Evolutionary conservation across 2,113 vertebrate species (phyloP), one percentile per base, ranked within the genome.

Genomic region (Podiceps cristatus): DNA sequence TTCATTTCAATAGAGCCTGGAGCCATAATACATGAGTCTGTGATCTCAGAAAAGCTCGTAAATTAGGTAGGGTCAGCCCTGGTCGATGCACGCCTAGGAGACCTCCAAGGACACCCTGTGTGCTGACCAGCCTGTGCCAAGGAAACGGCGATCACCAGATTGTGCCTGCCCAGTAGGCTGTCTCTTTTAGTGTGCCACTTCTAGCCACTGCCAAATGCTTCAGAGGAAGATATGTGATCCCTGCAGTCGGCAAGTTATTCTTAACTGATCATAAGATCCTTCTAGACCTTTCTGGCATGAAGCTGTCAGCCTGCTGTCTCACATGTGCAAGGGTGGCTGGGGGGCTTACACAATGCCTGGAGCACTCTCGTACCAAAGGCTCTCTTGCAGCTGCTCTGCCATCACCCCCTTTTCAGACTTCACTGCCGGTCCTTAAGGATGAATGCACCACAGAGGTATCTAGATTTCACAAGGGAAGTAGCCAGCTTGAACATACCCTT

Each of bases 41-140:
- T 91, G 94, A 91, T 96, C 86, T 96, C 95, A 94, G 81, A 95
- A 69, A 16, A 75, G 90, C 95, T 92, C 95, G 42, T 96, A 95
- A 97, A 96, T 94, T 92, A 96, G 85, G 60, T 31, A 58, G 77
- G 94, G 95, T 97, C 94, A 95, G 69, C 64, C 95, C 86, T 97
- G 94, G 93, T 91, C 15, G 1, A 45, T 75, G 80, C 33, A 53
- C 40, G 86, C 50, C 50, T 19, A 62, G 82, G 83, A 96, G 88
- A 93, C 68, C 79, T 95, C 79, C 82, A 93, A 97, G 96, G 91
- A 93, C 91, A 93, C 68, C 67, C 81, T 33, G 84, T 53, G 80
- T 90, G 73, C 62, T 72, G 74, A 55, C 78, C 80, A 56, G 84
- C n/a, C 74, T 7, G 33, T 95, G 95, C 94, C 92, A 96, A 95